Conservation (phyloP, 2,113 vertebrate species). For the Nycticebus coucang region DNA sequence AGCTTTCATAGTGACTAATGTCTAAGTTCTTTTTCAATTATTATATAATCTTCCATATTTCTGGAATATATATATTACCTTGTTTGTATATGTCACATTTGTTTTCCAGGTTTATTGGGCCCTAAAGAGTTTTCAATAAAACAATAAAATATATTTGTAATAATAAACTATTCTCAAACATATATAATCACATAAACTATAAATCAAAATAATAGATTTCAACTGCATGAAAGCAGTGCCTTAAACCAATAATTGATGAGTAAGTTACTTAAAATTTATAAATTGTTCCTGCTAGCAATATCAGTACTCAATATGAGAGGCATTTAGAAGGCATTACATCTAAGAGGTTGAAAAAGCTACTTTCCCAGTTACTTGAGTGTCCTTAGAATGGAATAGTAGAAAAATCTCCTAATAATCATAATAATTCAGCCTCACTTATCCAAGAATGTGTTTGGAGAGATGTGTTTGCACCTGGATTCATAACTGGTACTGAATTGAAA, state of each 20-base stretch:
- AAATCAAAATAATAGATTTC: background rate
- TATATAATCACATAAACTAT: background rate
- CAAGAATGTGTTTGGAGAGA: background rate
- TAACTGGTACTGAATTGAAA: background rate
- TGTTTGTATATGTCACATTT: background rate
- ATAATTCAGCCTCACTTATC: constrained; percentile 1
- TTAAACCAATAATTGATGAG: background rate
- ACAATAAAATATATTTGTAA: background rate
- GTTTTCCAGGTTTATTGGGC: background rate
- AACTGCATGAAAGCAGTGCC: background rate
- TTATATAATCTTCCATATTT: background rate
- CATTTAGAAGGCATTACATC: background rate
- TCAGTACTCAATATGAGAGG: background rate
- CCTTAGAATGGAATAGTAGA: background rate
- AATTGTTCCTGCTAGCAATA: background rate
- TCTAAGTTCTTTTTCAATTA: background rate
- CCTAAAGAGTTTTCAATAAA: background rate
- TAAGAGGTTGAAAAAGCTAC: background rate
- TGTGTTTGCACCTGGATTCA: background rate
- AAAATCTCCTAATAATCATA: background rate
- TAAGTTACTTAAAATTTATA: background rate
- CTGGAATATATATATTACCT: background rate
- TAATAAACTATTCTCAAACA: background rate
- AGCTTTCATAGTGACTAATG: background rate
- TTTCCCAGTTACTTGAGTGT: background rate